phyloP scores from a whole-genome alignment of 2,797 vertebrate species.

The Lindbergichthys nudifrons region DNA sequence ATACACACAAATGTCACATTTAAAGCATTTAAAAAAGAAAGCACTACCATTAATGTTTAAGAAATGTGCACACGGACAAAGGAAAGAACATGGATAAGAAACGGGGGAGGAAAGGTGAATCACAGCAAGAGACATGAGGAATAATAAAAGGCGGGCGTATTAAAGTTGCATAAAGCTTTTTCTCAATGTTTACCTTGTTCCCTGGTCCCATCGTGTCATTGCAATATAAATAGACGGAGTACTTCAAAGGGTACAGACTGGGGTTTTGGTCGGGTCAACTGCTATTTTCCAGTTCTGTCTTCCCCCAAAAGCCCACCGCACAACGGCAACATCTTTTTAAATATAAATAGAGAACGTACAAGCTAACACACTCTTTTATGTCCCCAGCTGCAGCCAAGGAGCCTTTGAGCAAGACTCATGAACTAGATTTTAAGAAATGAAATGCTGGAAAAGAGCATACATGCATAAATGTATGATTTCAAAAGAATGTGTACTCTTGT shows the following conservation, averaged over 20 bases:
- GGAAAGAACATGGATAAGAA: background rate
- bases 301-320: constrained; percentile 1
- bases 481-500: background rate
- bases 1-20: constrained; percentile 38
- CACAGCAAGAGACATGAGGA: constrained; percentile 18
- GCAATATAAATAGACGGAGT: constrained; percentile 45
- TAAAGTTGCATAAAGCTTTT: constrained; percentile 56
- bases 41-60: constrained; percentile 54
- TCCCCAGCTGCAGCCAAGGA: background rate
- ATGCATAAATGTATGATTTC: background rate
- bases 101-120: constrained; percentile 29
- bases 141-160: constrained; percentile 31
- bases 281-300: constrained; percentile 27
- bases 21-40: constrained; percentile 39
- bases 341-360: constrained; percentile 12
- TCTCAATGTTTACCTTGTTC: constrained; percentile 49
- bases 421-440: constrained; percentile 8
- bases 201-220: constrained; percentile 38
- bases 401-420: constrained; percentile 42
- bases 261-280: constrained; percentile 27
- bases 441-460: background rate
- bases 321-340: constrained; percentile 5
- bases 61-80: background rate
- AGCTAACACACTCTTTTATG: background rate
- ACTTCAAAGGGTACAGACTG: constrained; percentile 16